These are phyloP conservation scores for Oscheius sp. DNA, from an alignment of 2,888 invertebrate species.

Conservation along the genomic window DNA sequence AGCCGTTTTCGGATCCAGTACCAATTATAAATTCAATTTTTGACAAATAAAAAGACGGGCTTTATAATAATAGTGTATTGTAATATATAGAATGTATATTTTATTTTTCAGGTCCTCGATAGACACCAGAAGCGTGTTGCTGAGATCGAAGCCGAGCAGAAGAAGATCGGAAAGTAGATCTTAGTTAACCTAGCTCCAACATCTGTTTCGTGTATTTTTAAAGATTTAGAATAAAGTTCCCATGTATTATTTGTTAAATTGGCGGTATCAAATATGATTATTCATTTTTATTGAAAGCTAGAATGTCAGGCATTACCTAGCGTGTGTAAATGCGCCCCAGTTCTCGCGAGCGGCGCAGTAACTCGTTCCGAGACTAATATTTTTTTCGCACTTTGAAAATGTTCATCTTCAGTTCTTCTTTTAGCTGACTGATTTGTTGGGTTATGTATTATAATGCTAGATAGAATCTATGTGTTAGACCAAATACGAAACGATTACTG, in stretches of 20 bases:
- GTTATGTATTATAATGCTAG: no score
- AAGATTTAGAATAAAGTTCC: conserved; percentile 9
- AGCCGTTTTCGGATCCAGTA: conserved; percentile 22
- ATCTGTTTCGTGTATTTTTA: conserved; percentile 12
- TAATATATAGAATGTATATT: neutral
- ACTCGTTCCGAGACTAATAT: conserved; percentile 23
- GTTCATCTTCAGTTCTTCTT: neutral
- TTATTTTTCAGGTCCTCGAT: conserved; percentile 44
- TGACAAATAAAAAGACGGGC: neutral
- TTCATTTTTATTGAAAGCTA: neutral
- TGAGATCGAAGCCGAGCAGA: conserved; percentile 37
- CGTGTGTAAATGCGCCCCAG: conserved; percentile 7
- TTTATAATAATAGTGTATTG: no score
- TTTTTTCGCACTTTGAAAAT: conserved; percentile 9
- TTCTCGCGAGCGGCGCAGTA: neutral
- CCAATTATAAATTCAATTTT: neutral
- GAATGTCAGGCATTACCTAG: neutral
- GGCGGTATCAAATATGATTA: neutral
- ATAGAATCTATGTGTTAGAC: no score
- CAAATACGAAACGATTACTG: no score
- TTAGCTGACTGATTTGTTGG: no score
- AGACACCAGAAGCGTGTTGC: conserved; percentile 43
- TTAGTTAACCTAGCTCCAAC: neutral
- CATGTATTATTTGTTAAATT: neutral
- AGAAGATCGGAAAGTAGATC: conserved; percentile 17